Evolutionary conservation across 2,113 vertebrate species (phyloP).

Genomic region (Octodon degus): DNA sequence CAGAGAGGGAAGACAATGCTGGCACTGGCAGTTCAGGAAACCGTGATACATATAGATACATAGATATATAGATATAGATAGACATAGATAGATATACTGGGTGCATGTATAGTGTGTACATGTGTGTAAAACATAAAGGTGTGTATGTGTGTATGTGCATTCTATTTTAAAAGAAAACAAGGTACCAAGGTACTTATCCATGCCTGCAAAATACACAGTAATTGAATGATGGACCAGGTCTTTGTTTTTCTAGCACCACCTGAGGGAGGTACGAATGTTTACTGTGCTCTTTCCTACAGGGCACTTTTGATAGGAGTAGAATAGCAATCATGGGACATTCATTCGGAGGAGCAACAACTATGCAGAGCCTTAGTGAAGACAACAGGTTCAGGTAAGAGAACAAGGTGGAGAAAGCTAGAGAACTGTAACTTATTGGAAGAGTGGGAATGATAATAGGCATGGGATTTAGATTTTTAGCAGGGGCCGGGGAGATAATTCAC

Average conservation of each 20-base stretch:
- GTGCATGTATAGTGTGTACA: not conserved
- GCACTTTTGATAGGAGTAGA: slow-evolving; percentile 91
- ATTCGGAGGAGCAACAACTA: slow-evolving; percentile 95
- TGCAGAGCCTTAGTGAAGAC: slow-evolving; percentile 94
- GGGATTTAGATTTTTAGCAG: not conserved
- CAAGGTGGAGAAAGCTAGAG: slow-evolving; percentile 48
- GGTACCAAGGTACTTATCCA: not conserved
- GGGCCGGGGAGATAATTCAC: no score
- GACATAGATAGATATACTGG: not conserved
- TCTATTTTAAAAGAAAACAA: not conserved
- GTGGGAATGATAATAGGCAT: not conserved
- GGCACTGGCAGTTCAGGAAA: not conserved
- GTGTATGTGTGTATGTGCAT: not conserved
- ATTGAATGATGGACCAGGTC: not conserved
- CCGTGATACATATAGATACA: not conserved
- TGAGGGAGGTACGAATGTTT: not conserved
- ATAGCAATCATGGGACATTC: slow-evolving; percentile 95
- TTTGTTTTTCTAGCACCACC: slow-evolving; percentile 8
- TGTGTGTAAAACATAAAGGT: not conserved
- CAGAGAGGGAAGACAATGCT: not conserved
- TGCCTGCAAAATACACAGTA: not conserved
- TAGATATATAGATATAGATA: no score
- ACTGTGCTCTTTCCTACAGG: slow-evolving; percentile 83
- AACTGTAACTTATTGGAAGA: not conserved
- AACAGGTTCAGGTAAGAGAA: slow-evolving; percentile 92